Evolutionary conservation across 2,888 invertebrate genomes (phyloP).

Genomic region (Cheilosia scutellata): DNA sequence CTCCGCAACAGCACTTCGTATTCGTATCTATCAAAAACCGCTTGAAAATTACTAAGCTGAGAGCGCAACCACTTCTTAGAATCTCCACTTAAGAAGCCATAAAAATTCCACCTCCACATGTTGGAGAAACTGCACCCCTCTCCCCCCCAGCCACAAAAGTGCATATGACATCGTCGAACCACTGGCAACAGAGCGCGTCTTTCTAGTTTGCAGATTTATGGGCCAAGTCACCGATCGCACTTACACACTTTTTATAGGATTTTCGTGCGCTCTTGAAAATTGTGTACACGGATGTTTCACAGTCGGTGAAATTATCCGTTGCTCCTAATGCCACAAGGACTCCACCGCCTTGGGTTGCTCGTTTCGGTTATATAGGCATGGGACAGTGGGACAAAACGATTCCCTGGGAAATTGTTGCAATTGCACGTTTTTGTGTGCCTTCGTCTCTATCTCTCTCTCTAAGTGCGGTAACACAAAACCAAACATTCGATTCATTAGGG

Average conservation of each 20-base stretch:
- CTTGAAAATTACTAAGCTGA: slow-evolving; percentile 49
- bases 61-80: slow-evolving; percentile 18
- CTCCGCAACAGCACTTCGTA: slow-evolving; percentile 32
- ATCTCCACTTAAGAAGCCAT: slow-evolving; percentile 55
- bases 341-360: not conserved
- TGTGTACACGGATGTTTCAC: slow-evolving; percentile 61
- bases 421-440: slow-evolving; percentile 53
- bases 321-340: slow-evolving; percentile 58
- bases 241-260: slow-evolving; percentile 75
- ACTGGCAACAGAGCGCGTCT: slow-evolving; percentile 12
- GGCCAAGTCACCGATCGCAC: slow-evolving; percentile 71
- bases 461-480: slow-evolving; percentile 71
- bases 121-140: not conserved
- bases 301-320: slow-evolving; percentile 62
- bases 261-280: slow-evolving; percentile 70
- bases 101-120: slow-evolving; percentile 45
- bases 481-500: slow-evolving; percentile 71
- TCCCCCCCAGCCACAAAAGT: not conserved
- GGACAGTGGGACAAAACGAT: slow-evolving; percentile 64
- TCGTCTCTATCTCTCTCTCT: slow-evolving; percentile 8
- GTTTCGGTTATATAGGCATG: not conserved
- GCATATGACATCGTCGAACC: not conserved
- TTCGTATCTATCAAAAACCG: slow-evolving; percentile 42
- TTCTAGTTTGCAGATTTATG: slow-evolving; percentile 66
- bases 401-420: slow-evolving; percentile 62